Percentiles rank a stretch among this genome's conserved stretches.
These are phyloP conservation scores for Rhinichthys osculus DNA, from an alignment of 2,797 vertebrate species.

Conservation along the genomic window DNA sequence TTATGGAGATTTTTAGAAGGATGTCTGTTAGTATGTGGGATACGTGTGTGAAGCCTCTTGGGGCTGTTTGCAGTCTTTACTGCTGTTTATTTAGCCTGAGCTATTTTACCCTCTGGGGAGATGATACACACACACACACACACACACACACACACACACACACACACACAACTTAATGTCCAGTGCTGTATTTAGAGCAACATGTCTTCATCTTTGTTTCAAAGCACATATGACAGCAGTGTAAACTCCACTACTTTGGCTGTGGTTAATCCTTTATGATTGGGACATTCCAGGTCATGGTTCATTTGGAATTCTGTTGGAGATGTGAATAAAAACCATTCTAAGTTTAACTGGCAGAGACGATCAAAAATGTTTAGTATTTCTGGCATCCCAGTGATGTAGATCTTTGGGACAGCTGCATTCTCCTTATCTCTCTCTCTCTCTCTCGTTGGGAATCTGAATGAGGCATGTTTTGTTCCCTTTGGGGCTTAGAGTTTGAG, in stretches of 20 bases:
- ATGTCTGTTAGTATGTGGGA: neutral
- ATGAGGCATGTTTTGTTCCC: constrained; percentile 6
- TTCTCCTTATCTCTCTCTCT: constrained; percentile 21
- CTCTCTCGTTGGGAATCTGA: neutral
- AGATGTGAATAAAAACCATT: constrained; percentile 10
- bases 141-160: constrained; percentile 18
- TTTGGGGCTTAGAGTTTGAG: constrained; percentile 10
- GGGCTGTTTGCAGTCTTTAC: constrained; percentile 45
- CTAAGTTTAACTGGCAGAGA: constrained; percentile 34
- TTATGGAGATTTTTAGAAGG: neutral
- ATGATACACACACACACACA: neutral
- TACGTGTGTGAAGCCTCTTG: constrained; percentile 1
- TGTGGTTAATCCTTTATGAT: constrained; percentile 44
- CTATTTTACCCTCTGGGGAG: constrained; percentile 30
- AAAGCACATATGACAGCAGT: neutral
- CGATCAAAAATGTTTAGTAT: constrained; percentile 51
- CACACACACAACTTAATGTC: neutral
- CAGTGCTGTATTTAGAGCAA: constrained; percentile 9
- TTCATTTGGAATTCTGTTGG: constrained; percentile 1
- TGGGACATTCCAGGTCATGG: constrained; percentile 59
- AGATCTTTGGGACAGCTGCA: constrained; percentile 47
- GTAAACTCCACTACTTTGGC: neutral
- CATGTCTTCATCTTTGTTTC: constrained; percentile 27
- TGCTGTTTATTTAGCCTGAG: constrained; percentile 46
- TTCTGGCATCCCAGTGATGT: constrained; percentile 49